These are phyloP conservation scores for Ceryle rudis DNA, from an alignment of 2,797 vertebrate species.

Conservation along the genomic window DNA sequence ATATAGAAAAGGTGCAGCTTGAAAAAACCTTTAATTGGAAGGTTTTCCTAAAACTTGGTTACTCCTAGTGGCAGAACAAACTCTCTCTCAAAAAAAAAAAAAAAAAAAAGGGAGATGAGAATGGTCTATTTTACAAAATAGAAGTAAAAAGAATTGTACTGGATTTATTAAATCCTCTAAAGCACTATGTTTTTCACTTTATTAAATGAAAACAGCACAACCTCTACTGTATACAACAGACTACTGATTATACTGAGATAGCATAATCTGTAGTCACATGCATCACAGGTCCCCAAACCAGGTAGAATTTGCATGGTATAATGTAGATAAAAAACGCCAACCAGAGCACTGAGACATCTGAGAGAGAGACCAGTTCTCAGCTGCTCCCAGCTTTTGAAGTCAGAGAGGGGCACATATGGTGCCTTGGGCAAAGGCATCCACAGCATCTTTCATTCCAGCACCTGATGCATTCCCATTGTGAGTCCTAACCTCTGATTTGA, in stretches of 20 bases:
- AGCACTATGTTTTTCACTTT: background rate
- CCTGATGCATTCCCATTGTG: background rate
- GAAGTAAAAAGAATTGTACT: too few species aligned
- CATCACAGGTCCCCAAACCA: fast-evolving
- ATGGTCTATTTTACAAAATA: background rate
- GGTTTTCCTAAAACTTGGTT: background rate
- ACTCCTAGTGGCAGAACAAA: background rate
- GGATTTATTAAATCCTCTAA: background rate
- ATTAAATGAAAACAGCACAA: background rate
- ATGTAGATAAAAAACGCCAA: background rate
- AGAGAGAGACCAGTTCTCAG: background rate
- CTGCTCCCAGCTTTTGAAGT: background rate
- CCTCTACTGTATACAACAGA: background rate
- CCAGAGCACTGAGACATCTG: background rate
- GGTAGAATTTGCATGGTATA: background rate
- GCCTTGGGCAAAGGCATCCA: background rate
- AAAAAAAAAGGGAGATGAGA: background rate
- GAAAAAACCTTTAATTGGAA: background rate
- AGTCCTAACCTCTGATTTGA: background rate
- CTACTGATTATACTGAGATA: background rate
- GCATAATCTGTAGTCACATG: background rate
- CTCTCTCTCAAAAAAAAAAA: background rate
- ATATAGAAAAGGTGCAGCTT: background rate
- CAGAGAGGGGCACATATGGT: background rate
- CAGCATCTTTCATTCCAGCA: background rate